phyloP scores from a whole-genome alignment of 1,140 invertebrate genomes.

The Drosophila santomea region DNA sequence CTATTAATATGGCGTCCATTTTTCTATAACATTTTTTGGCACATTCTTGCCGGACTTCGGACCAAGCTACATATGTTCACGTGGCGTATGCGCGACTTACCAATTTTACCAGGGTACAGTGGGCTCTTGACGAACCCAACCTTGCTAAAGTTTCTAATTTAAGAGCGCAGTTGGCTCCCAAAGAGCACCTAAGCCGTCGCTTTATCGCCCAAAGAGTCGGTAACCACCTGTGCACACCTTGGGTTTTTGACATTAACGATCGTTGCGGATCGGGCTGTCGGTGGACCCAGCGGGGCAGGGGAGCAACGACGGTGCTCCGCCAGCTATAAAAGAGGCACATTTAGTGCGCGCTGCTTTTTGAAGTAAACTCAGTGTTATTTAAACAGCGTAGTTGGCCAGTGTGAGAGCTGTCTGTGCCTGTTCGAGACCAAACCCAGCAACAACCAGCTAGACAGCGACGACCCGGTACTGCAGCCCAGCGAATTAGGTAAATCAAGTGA shows the following conservation, averaged over 20 bases:
- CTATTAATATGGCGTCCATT: too few species aligned
- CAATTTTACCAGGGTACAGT: too few species aligned
- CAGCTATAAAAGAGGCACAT: constrained; percentile 78
- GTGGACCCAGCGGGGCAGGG: neutral
- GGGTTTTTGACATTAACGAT: constrained; percentile 73
- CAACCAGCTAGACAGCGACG: constrained; percentile 53
- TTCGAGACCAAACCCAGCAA: constrained; percentile 5
- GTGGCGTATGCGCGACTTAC: too few species aligned
- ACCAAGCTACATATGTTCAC: neutral
- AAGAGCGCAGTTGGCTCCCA: neutral
- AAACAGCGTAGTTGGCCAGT: constrained; percentile 71
- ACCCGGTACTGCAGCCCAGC: constrained; percentile 17
- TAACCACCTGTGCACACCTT: constrained; percentile 18
- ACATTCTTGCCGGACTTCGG: too few species aligned
- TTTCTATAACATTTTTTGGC: too few species aligned
- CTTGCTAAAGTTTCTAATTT: neutral
- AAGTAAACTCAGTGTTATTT: constrained; percentile 76
- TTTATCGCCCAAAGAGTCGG: constrained; percentile 10
- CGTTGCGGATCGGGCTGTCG: constrained; percentile 44
- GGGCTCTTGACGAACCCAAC: neutral
- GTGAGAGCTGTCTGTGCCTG: constrained; percentile 15
- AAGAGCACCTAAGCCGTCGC: constrained; percentile 20
- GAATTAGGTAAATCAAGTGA: constrained; percentile 23
- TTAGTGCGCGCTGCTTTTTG: constrained; percentile 75
- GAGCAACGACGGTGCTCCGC: constrained; percentile 14